Percentiles rank a stretch among this genome's conserved stretches.
Evolutionary conservation across 2,113 vertebrate genomes (phyloP).

Genomic region (Lota lota): DNA sequence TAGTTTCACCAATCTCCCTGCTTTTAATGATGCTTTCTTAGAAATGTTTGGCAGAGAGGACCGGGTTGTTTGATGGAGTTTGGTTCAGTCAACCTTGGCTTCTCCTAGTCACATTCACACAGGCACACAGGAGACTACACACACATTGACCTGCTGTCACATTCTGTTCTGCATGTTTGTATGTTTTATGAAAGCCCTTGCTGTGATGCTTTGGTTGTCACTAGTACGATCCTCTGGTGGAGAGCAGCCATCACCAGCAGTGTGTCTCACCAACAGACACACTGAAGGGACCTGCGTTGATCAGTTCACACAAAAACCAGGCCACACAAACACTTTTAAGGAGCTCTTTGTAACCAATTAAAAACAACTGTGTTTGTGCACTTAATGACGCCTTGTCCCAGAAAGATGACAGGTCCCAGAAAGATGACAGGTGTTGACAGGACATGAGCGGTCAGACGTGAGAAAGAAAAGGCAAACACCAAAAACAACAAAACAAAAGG

Average conservation of each 20-base stretch:
- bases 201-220: too few relatives aligned
- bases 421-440: slow-evolving; percentile 53
- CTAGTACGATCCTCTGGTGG: background rate
- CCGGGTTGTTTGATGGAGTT: too few relatives aligned
- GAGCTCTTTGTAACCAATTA: slow-evolving; percentile 56
- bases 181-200: too few relatives aligned
- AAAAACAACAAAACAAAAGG: slow-evolving; percentile 28
- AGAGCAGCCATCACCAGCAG: slow-evolving; percentile 35
- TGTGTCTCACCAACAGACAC: slow-evolving; percentile 35
- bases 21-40: too few relatives aligned
- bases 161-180: too few relatives aligned
- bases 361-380: slow-evolving; percentile 49
- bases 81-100: too few relatives aligned
- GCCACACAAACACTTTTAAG: slow-evolving; percentile 45
- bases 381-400: slow-evolving; percentile 52
- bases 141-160: too few relatives aligned
- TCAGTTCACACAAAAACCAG: slow-evolving; percentile 36
- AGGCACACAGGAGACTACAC: too few relatives aligned
- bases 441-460: slow-evolving; percentile 16
- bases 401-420: slow-evolving; percentile 44
- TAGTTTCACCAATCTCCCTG: too few relatives aligned
- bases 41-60: too few relatives aligned
- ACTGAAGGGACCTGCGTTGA: slow-evolving; percentile 42
- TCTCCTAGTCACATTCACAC: too few relatives aligned
- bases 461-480: slow-evolving; percentile 3